A percentile compares a stretch with the other conserved stretches of the same genome.
Evolutionary conservation across 2,113 vertebrate species (phyloP).

Genomic region (Gobio gobio): DNA sequence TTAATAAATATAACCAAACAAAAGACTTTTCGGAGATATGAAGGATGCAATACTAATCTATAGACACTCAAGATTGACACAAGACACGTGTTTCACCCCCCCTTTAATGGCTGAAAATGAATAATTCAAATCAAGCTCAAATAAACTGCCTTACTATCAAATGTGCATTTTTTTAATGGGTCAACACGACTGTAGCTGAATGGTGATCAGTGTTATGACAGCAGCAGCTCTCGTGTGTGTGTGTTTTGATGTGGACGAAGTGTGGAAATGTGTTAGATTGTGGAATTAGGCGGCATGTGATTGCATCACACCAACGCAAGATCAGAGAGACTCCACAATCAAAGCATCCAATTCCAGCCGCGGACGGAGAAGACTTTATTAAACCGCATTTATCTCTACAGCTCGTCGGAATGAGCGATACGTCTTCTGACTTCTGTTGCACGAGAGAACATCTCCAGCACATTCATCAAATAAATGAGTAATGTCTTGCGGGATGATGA

Average conservation of each 20-base stretch:
- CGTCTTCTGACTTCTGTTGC: not conserved
- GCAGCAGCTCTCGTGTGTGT: too few relatives aligned
- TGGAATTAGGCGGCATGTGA: not conserved
- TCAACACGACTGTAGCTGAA: not conserved
- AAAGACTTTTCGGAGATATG: too few relatives aligned
- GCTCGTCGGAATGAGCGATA: not conserved
- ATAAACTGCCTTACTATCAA: not conserved
- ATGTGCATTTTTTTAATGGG: not conserved
- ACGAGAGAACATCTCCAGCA: not conserved
- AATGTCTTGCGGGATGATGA: slow-evolving; percentile 14
- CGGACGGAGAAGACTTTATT: slow-evolving; percentile 18
- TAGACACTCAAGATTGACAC: too few relatives aligned
- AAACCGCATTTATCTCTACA: not conserved
- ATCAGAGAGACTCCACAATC: slow-evolving; percentile 2
- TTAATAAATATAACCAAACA: too few relatives aligned
- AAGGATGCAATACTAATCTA: too few relatives aligned
- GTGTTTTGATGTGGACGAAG: not conserved
- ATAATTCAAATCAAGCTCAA: not conserved
- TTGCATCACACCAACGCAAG: not conserved
- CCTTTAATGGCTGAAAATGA: not conserved
- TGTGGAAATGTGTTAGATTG: not conserved
- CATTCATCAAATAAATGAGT: slow-evolving; percentile 32
- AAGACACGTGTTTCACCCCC: too few relatives aligned
- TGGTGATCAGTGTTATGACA: not conserved
- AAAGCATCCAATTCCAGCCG: not conserved